phyloP scores from a whole-genome alignment of 2,888 invertebrate genomes.

The Epinotia nisella region DNA sequence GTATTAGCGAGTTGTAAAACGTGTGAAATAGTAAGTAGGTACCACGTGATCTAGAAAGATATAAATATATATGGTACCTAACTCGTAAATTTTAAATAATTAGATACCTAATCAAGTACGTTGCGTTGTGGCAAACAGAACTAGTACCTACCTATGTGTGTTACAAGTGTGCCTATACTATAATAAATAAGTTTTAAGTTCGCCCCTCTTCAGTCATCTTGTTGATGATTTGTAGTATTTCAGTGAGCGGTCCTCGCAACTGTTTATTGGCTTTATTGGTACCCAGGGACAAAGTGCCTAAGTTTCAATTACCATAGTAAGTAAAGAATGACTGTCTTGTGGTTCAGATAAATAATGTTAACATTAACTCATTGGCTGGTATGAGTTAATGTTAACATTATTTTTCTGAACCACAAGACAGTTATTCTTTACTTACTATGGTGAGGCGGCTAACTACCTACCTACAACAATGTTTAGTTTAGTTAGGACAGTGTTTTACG shows the following conservation, averaged over 20 bases:
- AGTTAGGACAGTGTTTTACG: conserved; percentile 25
- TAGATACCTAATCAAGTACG: no score
- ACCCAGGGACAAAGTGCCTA: neutral
- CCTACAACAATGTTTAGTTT: conserved; percentile 12
- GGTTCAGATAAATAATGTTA: no score
- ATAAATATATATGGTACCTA: no score
- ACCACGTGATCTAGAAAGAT: neutral
- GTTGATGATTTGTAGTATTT: neutral
- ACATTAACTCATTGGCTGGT: no score
- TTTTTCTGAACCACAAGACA: neutral
- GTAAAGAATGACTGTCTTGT: no score
- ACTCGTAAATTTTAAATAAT: no score
- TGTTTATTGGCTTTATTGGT: neutral
- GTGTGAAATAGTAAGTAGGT: neutral
- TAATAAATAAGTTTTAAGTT: no score
- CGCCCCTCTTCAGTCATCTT: neutral
- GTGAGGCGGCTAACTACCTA: neutral
- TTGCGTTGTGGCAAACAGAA: no score
- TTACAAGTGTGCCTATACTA: no score
- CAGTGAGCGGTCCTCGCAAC: neutral
- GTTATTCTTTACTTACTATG: neutral
- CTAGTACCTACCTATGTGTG: no score
- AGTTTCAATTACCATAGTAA: no score
- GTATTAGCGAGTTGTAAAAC: neutral
- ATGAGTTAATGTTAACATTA: no score